Evolutionary conservation across 2,888 invertebrate species (phyloP).

Genomic region (Rotaria macrura): DNA sequence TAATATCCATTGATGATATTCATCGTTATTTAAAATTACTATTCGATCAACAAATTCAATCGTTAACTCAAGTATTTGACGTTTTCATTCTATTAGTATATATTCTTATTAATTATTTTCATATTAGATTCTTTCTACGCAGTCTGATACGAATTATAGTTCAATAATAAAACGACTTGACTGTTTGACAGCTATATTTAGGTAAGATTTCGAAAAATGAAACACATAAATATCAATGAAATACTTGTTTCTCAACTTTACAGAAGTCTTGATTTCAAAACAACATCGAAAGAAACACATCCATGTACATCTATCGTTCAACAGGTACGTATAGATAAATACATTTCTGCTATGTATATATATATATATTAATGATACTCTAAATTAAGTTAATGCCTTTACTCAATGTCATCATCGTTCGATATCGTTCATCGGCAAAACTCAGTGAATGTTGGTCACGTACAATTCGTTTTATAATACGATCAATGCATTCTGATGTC

Average conservation of each 20-base stretch:
- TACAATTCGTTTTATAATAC: constrained; percentile 19
- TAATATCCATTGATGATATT: neutral
- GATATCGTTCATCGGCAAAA: neutral
- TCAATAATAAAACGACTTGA: neutral
- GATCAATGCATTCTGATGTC: neutral
- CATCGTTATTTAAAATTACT: constrained; percentile 5
- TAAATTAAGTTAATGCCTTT: neutral
- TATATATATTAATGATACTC: too few relatives aligned
- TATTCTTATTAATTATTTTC: neutral
- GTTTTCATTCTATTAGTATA: neutral
- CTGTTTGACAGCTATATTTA: constrained; percentile 11
- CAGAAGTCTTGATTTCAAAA: constrained; percentile 18
- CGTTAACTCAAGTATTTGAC: neutral
- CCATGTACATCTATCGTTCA: constrained; percentile 6
- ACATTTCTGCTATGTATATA: too few relatives aligned
- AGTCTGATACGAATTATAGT: neutral
- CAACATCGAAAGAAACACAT: neutral
- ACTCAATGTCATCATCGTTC: neutral
- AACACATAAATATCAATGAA: too few relatives aligned
- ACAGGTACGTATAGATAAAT: neutral
- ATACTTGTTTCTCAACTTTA: neutral
- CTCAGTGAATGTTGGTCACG: neutral
- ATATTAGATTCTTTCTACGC: neutral
- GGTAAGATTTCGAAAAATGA: neutral
- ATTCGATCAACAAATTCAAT: neutral